These are phyloP conservation scores for Electrophaes corylata DNA, from an alignment of 2,888 invertebrate species.

Conservation along the genomic window DNA sequence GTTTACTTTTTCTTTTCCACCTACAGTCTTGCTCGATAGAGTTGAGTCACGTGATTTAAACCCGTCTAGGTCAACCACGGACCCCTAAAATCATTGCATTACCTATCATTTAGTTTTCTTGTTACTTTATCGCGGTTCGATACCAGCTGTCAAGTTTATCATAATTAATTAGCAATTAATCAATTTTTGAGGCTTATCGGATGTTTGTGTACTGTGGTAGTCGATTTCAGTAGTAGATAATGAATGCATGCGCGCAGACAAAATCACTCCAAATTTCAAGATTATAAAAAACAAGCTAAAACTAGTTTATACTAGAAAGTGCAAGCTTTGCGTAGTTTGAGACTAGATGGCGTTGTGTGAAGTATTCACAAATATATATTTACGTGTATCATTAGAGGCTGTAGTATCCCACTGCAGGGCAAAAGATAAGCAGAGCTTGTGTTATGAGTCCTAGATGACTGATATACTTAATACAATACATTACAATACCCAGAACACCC, in stretches of 20 bases:
- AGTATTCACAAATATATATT: no score
- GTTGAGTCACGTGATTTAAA: not conserved
- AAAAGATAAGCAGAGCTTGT: no score
- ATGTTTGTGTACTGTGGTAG: slow-evolving; percentile 38
- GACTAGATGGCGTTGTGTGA: no score
- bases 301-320: not conserved
- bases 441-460: no score
- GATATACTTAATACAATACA: no score
- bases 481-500: no score
- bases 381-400: no score
- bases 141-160: slow-evolving; percentile 52
- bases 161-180: slow-evolving; percentile 60
- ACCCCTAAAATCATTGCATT: slow-evolving; percentile 48
- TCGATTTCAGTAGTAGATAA: slow-evolving; percentile 20
- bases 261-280: not conserved
- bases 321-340: no score
- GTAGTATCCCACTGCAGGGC: no score
- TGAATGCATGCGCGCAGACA: not conserved
- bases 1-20: no score
- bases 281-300: not conserved
- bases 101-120: slow-evolving; percentile 36
- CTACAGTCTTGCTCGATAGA: no score
- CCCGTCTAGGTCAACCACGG: not conserved
- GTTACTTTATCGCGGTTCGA: slow-evolving; percentile 48
- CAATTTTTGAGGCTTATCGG: slow-evolving; percentile 43